Evolutionary conservation across 2,113 vertebrate species (phyloP).

Genomic region (Puma concolor): DNA sequence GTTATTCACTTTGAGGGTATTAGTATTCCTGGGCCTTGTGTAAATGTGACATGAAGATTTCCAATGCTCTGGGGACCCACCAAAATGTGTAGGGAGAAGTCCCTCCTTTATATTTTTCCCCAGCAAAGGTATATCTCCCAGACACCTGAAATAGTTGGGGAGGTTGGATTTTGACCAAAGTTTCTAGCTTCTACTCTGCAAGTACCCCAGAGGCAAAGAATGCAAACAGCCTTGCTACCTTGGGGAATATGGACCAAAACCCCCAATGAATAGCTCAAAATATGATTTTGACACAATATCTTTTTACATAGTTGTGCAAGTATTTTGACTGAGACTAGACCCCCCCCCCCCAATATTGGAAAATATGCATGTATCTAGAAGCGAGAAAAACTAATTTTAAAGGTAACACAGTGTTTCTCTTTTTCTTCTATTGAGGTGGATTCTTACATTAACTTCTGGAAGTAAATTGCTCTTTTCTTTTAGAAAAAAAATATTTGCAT

Average conservation of each 20-base stretch:
- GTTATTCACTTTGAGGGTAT: neutral
- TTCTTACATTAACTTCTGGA: neutral
- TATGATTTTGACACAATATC: neutral
- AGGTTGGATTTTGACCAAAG: neutral
- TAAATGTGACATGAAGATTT: neutral
- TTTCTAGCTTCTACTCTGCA: neutral
- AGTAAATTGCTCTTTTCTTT: neutral
- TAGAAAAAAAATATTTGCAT: neutral
- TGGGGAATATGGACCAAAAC: neutral
- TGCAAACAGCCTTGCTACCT: neutral
- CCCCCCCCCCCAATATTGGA: neutral
- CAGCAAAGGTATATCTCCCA: neutral
- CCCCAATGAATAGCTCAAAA: neutral
- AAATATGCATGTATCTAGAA: neutral
- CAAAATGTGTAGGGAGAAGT: neutral
- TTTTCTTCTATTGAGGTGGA: neutral
- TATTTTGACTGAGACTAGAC: neutral
- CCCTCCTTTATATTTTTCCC: neutral
- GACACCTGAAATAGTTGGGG: neutral
- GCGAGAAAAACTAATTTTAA: neutral
- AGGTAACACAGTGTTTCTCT: neutral
- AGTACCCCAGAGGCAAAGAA: neutral
- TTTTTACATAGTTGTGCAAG: neutral
- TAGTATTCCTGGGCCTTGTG: neutral
- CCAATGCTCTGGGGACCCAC: neutral